Base-by-base conservation (phyloP, 2,888 invertebrate species). In the Tenodera sinensis region DNA sequence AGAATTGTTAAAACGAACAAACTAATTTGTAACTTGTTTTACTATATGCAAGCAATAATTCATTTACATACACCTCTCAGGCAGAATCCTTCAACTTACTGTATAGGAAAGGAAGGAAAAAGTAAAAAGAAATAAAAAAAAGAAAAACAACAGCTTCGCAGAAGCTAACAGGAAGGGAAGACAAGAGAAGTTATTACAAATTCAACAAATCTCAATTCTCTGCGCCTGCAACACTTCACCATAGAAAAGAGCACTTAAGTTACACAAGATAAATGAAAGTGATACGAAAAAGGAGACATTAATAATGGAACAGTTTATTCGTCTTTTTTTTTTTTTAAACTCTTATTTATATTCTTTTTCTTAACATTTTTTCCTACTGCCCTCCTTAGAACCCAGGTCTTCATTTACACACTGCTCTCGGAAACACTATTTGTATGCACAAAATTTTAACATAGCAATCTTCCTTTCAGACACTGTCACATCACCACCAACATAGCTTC, bases 261-360 rank as follows among this genome's bases (percentile, higher is more conserved):
- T 28, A 83, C n/a, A 47, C n/a, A 85, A 85, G 30, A 42, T n/a
- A 81, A 34, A 30, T 71, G 54, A 71, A 71, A 71, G 54, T 71
- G 54, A 71, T 71, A 71, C 54, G 54, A 71, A 71, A 71, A 71
- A 88, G 88, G 71, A 88, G 54, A 84, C 71, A 81, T 82, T 89
- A 87, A 28, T 87, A 88, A 82, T 84, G 84, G 71, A 84, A 88
- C 84, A 84, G 83, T 88, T 89, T 89, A 88, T 88, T 84, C 84
- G 87, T 89, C 81, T 84, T 42, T 85, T 42, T 88, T 89, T 84
- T 28, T 85, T 85, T 88, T 83, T 83, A 85, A 89, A 89, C 89
- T 89, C 89, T 86, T 89, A 89, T 89, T 89, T 89, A 89, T 89
- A 89, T 85, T 87, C 54, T 81, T 85, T 83, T 87, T 83, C 87